Conservation (phyloP, 1,140 invertebrate species). For the Penaeus vannamei region DNA sequence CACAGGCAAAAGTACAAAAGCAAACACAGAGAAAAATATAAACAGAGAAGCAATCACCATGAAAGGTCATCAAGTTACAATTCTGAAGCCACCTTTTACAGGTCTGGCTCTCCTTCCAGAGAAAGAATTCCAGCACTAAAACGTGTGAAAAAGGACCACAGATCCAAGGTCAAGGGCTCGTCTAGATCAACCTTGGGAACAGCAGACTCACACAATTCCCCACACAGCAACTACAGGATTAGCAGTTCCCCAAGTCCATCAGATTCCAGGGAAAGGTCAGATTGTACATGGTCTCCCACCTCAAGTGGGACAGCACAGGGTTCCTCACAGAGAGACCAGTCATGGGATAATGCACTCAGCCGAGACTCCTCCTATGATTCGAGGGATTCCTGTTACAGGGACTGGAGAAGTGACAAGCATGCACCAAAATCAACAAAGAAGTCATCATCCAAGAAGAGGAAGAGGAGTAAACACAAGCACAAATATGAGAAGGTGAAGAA, state of each 20-base stretch:
- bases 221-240: background rate
- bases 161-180: conserved; percentile 38
- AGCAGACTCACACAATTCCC: background rate
- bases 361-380: conserved; percentile 5
- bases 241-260: too few species aligned
- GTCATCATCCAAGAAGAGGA: conserved; percentile 14
- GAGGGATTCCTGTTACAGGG: conserved; percentile 20
- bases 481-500: conserved; percentile 31
- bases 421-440: conserved; percentile 39
- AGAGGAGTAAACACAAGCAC: conserved; percentile 29
- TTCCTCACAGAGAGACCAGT: background rate
- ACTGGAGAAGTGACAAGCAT: background rate
- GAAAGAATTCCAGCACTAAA: conserved; percentile 25
- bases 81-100: conserved; percentile 11
- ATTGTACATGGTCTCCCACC: conserved; percentile 28
- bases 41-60: background rate
- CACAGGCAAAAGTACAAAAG: conserved; percentile 32
- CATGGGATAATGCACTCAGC: conserved; percentile 14
- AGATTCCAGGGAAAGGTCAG: conserved; percentile 4
- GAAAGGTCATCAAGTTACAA: background rate
- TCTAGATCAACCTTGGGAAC: background rate
- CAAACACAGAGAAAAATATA: conserved; percentile 18
- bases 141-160: conserved; percentile 33
- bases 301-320: conserved; percentile 24
- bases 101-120: background rate